A percentile compares a stretch with the other conserved stretches of the same genome.
Conservation (phyloP, 2,797 vertebrate genomes). For the Rhincodon typus region DNA sequence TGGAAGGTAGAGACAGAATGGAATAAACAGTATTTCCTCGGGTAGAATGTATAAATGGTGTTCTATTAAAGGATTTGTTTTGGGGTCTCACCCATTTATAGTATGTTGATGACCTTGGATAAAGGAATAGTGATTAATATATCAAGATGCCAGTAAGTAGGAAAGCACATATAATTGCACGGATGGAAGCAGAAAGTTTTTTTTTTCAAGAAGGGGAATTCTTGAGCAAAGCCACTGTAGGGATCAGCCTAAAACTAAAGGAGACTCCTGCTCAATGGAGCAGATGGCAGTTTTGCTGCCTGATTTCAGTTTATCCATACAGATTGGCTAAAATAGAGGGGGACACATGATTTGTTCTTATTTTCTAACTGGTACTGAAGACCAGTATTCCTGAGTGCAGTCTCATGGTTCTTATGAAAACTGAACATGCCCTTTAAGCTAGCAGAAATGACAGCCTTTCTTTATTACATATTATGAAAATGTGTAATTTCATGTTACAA, state of each 20-base stretch:
- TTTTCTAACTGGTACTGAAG: not conserved
- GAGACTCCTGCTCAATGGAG: not conserved
- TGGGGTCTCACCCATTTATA: not conserved
- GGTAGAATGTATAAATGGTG: too few relatives aligned
- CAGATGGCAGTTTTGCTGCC: not conserved
- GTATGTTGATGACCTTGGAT: not conserved
- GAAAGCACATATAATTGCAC: not conserved
- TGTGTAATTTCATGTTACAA: slow-evolving; percentile 13
- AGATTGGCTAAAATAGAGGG: not conserved
- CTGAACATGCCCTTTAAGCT: not conserved
- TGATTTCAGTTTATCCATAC: not conserved
- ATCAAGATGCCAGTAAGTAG: not conserved
- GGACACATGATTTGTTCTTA: not conserved
- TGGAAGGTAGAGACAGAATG: not conserved
- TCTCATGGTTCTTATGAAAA: not conserved
- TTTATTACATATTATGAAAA: not conserved
- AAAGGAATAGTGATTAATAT: not conserved
- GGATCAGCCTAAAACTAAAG: not conserved
- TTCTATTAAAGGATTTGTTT: not conserved
- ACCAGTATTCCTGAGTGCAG: not conserved
- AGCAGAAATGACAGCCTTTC: not conserved
- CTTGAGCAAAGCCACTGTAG: not conserved
- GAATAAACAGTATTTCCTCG: too few relatives aligned
- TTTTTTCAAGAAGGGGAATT: not conserved
- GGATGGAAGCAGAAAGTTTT: not conserved